Conservation (phyloP, 2,888 invertebrate species). For the Heterodera filipjevi region DNA sequence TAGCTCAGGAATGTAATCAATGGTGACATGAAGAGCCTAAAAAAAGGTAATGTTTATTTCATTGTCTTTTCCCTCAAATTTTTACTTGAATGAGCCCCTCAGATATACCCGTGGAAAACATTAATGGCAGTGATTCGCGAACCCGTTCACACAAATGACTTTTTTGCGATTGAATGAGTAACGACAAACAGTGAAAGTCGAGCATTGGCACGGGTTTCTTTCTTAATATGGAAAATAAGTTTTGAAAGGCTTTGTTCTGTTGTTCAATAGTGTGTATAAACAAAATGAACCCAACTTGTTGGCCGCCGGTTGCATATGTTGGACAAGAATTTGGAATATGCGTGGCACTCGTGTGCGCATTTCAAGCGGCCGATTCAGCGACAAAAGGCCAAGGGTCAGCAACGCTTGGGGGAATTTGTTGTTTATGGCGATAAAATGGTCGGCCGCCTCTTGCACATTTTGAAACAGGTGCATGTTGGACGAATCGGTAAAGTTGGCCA, state of each 20-base stretch:
- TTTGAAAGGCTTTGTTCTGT: too few species aligned
- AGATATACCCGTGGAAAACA: constrained; percentile 85
- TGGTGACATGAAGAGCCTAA: constrained; percentile 84
- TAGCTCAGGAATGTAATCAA: constrained; percentile 82
- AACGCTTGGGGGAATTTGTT: constrained; percentile 42
- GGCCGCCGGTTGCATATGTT: constrained; percentile 30
- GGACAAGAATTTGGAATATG: constrained; percentile 29
- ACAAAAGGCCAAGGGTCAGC: constrained; percentile 45
- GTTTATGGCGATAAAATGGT: constrained; percentile 29
- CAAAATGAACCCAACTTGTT: constrained; percentile 31
- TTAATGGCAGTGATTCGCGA: constrained; percentile 82
- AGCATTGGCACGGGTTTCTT: constrained; percentile 81
- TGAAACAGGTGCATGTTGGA: constrained; percentile 27
- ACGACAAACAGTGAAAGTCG: constrained; percentile 88
- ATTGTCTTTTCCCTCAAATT: not conserved
- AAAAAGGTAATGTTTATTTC: not conserved
- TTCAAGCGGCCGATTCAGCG: constrained; percentile 40
- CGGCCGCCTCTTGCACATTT: constrained; percentile 22
- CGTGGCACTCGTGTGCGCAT: constrained; percentile 34
- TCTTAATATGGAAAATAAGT: too few species aligned
- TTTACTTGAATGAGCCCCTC: constrained; percentile 40
- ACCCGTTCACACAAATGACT: constrained; percentile 72
- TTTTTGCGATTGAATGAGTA: constrained; percentile 83
- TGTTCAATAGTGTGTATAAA: too few species aligned
- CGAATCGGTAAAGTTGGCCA: constrained; percentile 31